Percentiles rank a stretch among this genome's conserved stretches.
phyloP scores from a whole-genome alignment of 1,140 invertebrate species.

The Homalodisca vitripennis region DNA sequence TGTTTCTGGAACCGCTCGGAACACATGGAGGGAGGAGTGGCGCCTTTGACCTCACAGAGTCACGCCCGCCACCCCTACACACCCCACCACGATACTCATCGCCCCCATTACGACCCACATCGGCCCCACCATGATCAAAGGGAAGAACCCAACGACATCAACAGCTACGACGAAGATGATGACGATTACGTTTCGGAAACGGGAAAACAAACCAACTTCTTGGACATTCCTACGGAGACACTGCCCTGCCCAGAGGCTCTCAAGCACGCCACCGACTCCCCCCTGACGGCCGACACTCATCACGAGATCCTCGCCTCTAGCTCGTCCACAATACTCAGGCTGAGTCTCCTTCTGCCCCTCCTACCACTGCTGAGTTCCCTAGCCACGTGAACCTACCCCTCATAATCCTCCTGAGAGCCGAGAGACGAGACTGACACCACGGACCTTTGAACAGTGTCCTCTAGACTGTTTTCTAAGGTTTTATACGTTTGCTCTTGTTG shows the following conservation, averaged over 20 bases:
- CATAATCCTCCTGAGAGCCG: constrained; percentile 10
- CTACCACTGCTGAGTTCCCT: neutral
- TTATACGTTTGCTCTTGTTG: constrained; percentile 22
- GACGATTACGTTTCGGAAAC: constrained; percentile 20
- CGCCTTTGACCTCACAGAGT: constrained; percentile 19
- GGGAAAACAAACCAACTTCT: neutral
- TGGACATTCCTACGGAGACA: constrained; percentile 24
- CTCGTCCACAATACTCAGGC: neutral
- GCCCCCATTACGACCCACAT: neutral
- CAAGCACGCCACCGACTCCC: constrained; percentile 21
- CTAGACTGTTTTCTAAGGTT: constrained; percentile 1
- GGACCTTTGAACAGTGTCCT: neutral
- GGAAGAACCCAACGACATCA: constrained; percentile 12
- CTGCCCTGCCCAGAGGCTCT: constrained; percentile 23
- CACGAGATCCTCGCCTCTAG: neutral
- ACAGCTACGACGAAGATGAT: constrained; percentile 9
- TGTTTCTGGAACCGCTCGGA: constrained; percentile 48
- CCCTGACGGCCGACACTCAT: constrained; percentile 2
- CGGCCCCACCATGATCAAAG: no score
- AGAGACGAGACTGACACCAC: constrained; percentile 12
- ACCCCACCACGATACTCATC: constrained; percentile 3
- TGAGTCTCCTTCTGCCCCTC: neutral
- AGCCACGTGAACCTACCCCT: constrained; percentile 16
- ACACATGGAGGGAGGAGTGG: constrained; percentile 18
- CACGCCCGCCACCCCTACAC: neutral